phyloP scores from a whole-genome alignment of 2,113 vertebrate genomes.

The Numenius arquata region DNA sequence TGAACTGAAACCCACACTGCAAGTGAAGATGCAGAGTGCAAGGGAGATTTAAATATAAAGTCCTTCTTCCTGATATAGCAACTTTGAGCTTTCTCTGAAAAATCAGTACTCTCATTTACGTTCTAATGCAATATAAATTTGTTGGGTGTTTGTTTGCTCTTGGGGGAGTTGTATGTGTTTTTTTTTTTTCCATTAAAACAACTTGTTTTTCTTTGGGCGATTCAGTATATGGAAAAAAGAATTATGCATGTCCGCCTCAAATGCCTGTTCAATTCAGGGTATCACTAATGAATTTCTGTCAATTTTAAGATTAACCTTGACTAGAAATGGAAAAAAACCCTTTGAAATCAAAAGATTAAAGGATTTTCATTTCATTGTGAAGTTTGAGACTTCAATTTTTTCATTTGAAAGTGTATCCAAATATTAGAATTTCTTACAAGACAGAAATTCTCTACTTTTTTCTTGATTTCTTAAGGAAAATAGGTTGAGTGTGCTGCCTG shows the following conservation, averaged over 20 bases:
- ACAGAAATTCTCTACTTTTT: not conserved
- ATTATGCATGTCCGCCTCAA: not conserved
- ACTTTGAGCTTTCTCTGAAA: not conserved
- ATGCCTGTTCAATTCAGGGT: not conserved
- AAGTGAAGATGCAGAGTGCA: not conserved
- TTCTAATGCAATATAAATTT: not conserved
- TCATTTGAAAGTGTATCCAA: not conserved
- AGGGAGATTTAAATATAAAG: not conserved
- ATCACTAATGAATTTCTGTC: not conserved
- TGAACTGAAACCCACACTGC: not conserved
- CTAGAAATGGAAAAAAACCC: not conserved
- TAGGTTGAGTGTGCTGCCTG: not conserved
- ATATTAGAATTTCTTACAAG: not conserved
- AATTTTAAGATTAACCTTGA: not conserved
- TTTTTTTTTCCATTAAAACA: not conserved
- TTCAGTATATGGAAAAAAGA: accelerated
- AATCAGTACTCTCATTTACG: not conserved
- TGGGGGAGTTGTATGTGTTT: accelerated
- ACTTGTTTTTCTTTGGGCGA: not conserved
- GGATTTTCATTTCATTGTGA: not conserved
- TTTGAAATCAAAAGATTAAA: not conserved
- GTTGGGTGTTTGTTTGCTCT: accelerated
- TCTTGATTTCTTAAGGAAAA: not conserved
- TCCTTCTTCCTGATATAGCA: not conserved
- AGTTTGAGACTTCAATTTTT: not conserved